A percentile compares a stretch with the other conserved stretches of the same genome.
Conservation (phyloP, 2,888 invertebrate genomes). For the Rambutsinella grinnellia region DNA sequence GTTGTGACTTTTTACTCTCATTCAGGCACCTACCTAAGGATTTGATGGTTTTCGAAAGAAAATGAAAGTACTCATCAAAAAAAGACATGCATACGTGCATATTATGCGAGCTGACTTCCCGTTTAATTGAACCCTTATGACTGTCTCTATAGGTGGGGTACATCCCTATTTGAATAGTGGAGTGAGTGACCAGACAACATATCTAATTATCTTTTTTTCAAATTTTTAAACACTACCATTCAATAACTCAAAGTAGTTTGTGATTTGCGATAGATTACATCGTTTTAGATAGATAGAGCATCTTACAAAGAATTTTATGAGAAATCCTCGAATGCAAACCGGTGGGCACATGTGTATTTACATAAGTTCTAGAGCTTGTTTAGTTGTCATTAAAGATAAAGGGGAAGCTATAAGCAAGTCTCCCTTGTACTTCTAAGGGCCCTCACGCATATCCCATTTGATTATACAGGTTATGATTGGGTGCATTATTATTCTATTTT, state of each 20-base stretch:
- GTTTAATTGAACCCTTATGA: conserved; percentile 16
- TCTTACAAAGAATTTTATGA: background rate
- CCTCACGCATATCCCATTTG: too few species aligned
- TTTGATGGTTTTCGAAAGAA: conserved; percentile 27
- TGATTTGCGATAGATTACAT: too few species aligned
- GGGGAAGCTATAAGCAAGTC: too few species aligned
- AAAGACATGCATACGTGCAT: background rate
- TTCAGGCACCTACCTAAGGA: background rate
- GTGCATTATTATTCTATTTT: too few species aligned
- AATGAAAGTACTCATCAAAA: conserved; percentile 36
- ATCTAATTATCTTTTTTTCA: conserved; percentile 17
- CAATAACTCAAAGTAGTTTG: background rate
- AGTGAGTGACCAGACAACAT: conserved; percentile 27
- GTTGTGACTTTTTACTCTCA: background rate
- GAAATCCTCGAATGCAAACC: background rate
- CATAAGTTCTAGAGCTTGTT: too few species aligned
- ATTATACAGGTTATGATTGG: too few species aligned
- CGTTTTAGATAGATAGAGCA: background rate
- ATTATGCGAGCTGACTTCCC: conserved; percentile 7
- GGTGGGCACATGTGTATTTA: too few species aligned
- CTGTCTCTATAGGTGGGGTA: background rate
- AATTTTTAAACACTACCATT: background rate
- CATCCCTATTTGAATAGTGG: background rate
- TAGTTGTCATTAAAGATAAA: too few species aligned
- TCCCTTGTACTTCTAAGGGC: too few species aligned